Evolutionary conservation across 1,140 invertebrate species (phyloP), one percentile per base, ranked within the genome.

Genomic region (Drosophila punjabiensis): DNA sequence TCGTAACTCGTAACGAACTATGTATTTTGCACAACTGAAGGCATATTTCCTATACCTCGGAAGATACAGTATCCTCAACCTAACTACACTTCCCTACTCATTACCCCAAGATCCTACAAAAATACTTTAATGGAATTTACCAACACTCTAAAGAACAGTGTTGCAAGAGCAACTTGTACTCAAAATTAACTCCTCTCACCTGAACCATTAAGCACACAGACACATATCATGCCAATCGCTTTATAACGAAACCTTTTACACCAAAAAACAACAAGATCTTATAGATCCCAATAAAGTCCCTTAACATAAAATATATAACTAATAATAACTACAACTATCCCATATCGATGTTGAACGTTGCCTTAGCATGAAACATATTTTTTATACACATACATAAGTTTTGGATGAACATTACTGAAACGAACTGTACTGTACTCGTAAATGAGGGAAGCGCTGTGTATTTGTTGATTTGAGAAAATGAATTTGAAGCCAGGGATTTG

Each of bases 321-420:
- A 80, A 61, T 63, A 80, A 61, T 45, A 48, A 81, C 28, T 63
- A 70, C 58, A 52, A 76, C 79, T 76, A 88, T 79, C 75, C 91
- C 91, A 91, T 92, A 92, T 92, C 91, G 83, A 91, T 88, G 91
- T 91, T 92, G 67, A 92, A 90, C 90, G 91, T 91, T 92, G 91
- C 91, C 91, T 92, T 92, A 92, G 88, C 81, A 92, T 83, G 76
- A 82, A 66, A 74, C 39, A 80, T 85, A 89, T 91, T 86, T 91
- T 83, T 81, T 68, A 77, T 81, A 71, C 35, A 77, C 64, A 87
- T 70, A 89, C 64, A 87, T 70, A 89, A 67, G 74, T 84, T 88
- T 88, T 84, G 78, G 85, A 89, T 81, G 70, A 79, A 82, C 82
- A 78, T 88, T 78, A 77, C 68, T 69, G 50, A 45, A 69, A 71